A percentile compares a stretch with the other conserved stretches of the same genome.
phyloP scores from a whole-genome alignment of 2,113 vertebrate genomes.

The Gasterosteus nipponicus region DNA sequence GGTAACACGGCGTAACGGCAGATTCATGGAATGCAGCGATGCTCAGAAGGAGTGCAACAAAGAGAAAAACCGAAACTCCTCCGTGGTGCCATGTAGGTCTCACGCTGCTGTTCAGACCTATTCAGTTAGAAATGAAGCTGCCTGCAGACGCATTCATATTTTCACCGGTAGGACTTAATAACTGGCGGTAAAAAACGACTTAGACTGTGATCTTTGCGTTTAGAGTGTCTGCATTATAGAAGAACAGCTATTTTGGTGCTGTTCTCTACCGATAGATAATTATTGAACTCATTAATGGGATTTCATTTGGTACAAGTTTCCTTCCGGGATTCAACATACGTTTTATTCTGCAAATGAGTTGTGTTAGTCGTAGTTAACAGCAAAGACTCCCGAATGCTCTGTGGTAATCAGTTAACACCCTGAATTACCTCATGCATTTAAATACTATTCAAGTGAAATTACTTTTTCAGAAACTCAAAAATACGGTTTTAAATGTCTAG shows the following conservation, averaged over 20 bases:
- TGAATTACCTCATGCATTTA: not conserved
- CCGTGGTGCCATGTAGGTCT: conserved; percentile 92
- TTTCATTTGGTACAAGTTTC: not conserved
- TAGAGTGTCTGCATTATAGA: not conserved
- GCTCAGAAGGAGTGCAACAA: conserved; percentile 97
- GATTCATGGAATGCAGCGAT: conserved; percentile 91
- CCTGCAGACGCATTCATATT: not conserved
- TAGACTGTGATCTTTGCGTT: not conserved
- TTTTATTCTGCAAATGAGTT: not conserved
- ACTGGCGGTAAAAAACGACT: not conserved
- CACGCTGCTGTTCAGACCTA: not conserved
- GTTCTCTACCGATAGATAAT: not conserved
- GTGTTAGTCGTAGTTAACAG: not conserved
- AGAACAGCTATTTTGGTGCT: not conserved
- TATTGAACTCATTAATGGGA: not conserved
- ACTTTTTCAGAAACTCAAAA: not conserved
- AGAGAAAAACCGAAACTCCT: conserved; percentile 96
- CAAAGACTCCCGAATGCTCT: not conserved
- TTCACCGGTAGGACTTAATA: not conserved
- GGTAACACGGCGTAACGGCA: conserved; percentile 92
- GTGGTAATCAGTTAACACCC: not conserved
- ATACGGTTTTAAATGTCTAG: not conserved
- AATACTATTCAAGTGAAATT: not conserved
- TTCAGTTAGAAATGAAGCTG: not conserved
- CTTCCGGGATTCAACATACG: not conserved